Conservation (phyloP, 2,888 invertebrate genomes). For the Amiota mariae region DNA sequence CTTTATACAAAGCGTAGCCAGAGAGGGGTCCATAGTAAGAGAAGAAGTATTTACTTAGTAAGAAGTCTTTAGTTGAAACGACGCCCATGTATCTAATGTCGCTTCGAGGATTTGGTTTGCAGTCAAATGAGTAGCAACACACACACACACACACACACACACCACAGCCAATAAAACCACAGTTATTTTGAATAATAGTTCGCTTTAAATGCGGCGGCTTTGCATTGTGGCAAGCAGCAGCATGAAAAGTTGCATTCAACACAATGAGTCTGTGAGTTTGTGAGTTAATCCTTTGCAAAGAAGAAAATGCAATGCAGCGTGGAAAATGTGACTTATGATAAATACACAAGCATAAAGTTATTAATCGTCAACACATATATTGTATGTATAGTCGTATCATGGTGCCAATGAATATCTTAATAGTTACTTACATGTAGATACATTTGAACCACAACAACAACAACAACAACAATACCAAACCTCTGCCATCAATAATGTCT, state of each 20-base stretch:
- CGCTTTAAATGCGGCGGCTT: slow-evolving; percentile 56
- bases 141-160: slow-evolving; percentile 40
- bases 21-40: no score
- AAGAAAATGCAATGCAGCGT: slow-evolving; percentile 22
- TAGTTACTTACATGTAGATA: neutral
- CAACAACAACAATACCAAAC: slow-evolving; percentile 53
- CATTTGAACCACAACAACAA: slow-evolving; percentile 1
- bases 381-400: neutral
- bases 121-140: slow-evolving; percentile 19
- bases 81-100: slow-evolving; percentile 46
- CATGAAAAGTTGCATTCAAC: neutral
- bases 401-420: no score
- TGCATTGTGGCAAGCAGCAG: slow-evolving; percentile 55
- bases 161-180: slow-evolving; percentile 31
- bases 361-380: slow-evolving; percentile 6
- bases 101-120: slow-evolving; percentile 57
- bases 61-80: no score
- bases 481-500: slow-evolving; percentile 63
- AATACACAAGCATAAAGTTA: slow-evolving; percentile 15
- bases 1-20: no score
- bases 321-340: neutral
- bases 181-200: slow-evolving; percentile 66
- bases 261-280: slow-evolving; percentile 44
- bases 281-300: slow-evolving; percentile 67
- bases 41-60: no score